These are phyloP conservation scores for Nanger granti DNA, from an alignment of 2,113 vertebrate species.

Conservation along the genomic window DNA sequence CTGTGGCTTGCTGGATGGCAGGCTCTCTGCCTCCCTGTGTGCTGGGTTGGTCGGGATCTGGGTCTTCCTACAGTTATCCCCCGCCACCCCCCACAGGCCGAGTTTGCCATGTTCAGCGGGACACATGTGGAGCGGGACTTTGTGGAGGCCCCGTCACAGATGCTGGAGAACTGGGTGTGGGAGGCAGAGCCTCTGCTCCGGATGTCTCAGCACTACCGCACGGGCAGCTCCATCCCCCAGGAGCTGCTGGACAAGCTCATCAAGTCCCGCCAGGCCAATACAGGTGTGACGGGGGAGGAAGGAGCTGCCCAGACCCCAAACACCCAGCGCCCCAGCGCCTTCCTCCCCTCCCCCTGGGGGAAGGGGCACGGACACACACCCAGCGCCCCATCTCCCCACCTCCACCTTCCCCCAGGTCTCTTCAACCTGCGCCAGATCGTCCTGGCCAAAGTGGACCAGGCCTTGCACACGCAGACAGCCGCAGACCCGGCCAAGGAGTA, in stretches of 20 bases:
- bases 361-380: no score
- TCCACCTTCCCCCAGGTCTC: conserved; percentile 79
- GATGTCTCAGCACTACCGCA: conserved; percentile 94
- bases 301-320: not conserved
- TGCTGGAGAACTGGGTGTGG: conserved; percentile 99
- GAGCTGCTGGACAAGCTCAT: conserved; percentile 93
- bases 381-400: not conserved
- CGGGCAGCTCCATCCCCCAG: conserved; percentile 80
- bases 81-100: conserved; percentile 78
- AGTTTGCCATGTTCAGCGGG: conserved; percentile 98
- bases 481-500: conserved; percentile 90
- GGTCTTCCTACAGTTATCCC: no score
- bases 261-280: conserved; percentile 94
- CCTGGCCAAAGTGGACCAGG: conserved; percentile 95
- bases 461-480: conserved; percentile 85
- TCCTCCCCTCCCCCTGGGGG: fast-evolving
- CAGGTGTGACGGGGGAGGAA: conserved; percentile 74
- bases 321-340: not conserved
- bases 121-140: conserved; percentile 97
- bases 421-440: conserved; percentile 97
- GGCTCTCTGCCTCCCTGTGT: not conserved
- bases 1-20: no score
- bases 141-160: conserved; percentile 96
- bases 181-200: conserved; percentile 91
- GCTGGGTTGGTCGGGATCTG: fast-evolving